Evolutionary conservation across 1,140 invertebrate species (phyloP).

Genomic region (Dreissena rostriformis): DNA sequence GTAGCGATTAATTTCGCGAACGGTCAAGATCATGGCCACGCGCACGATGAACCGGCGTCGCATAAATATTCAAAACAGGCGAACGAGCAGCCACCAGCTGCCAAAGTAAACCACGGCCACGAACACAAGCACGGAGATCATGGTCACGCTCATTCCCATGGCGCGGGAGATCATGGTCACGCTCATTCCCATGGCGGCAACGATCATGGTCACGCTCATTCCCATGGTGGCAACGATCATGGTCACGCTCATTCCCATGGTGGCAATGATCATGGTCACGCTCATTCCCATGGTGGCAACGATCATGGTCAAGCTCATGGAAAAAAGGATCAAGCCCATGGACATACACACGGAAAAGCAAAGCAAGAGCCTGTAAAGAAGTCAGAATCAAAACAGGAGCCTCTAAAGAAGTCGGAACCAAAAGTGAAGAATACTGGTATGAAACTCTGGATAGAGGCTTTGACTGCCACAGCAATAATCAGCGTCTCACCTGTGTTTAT

Average conservation of each 20-base stretch:
- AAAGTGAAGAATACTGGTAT: conserved; percentile 53
- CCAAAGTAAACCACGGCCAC: conserved; percentile 54
- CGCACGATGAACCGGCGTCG: conserved; percentile 64
- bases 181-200: conserved; percentile 12
- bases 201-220: conserved; percentile 72
- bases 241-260: conserved; percentile 66
- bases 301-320: conserved; percentile 52
- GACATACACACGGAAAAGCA: conserved; percentile 64
- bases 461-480: conserved; percentile 93
- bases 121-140: conserved; percentile 53
- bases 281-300: conserved; percentile 61
- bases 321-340: conserved; percentile 64
- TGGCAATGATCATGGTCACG: conserved; percentile 67
- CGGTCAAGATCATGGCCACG: conserved; percentile 64
- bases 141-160: conserved; percentile 63
- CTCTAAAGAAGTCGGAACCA: conserved; percentile 16
- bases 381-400: conserved; percentile 35
- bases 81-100: conserved; percentile 88
- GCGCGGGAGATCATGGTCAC: conserved; percentile 63
- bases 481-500: conserved; percentile 97
- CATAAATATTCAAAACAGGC: conserved; percentile 73
- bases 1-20: neutral
- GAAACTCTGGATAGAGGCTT: conserved; percentile 77
- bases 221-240: conserved; percentile 75
- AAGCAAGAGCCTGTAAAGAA: conserved; percentile 27